phyloP scores from a whole-genome alignment of 2,113 vertebrate genomes.

The Neopipo cinnamomea region DNA sequence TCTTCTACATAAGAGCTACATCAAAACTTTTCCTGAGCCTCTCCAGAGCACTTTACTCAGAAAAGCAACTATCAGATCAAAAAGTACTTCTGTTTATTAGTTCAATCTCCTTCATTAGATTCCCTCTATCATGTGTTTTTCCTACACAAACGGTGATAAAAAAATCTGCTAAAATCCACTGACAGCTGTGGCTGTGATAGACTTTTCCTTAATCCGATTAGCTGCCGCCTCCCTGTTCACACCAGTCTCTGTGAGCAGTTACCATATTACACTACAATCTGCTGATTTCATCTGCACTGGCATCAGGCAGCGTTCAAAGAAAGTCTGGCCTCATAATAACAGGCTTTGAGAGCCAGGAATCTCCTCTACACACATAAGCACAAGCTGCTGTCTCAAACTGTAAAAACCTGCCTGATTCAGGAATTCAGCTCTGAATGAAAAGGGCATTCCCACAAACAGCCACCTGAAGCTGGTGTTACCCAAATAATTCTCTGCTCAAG shows the following conservation, averaged over 20 bases:
- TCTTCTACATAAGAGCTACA: not conserved
- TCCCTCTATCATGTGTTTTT: slow-evolving; percentile 58
- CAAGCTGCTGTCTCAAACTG: slow-evolving; percentile 22
- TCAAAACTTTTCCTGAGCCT: slow-evolving; percentile 35
- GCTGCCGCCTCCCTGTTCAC: slow-evolving; percentile 53
- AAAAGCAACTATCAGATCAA: slow-evolving; percentile 61
- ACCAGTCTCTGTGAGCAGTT: slow-evolving; percentile 60
- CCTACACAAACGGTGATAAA: slow-evolving; percentile 58
- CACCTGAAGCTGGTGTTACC: not conserved
- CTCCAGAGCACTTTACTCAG: slow-evolving; percentile 27
- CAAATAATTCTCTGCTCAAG: not conserved
- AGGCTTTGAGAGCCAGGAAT: slow-evolving; percentile 51
- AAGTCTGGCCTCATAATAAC: slow-evolving; percentile 57
- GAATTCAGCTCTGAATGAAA: not conserved
- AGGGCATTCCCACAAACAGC: slow-evolving; percentile 4
- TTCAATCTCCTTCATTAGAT: slow-evolving; percentile 73
- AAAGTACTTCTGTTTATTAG: slow-evolving; percentile 65
- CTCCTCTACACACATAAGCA: slow-evolving; percentile 7
- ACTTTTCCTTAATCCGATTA: slow-evolving; percentile 75
- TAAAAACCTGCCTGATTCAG: not conserved
- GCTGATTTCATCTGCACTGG: slow-evolving; percentile 69
- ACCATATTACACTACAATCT: slow-evolving; percentile 64
- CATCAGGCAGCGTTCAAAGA: slow-evolving; percentile 62
- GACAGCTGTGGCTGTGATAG: slow-evolving; percentile 69
- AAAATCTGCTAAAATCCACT: slow-evolving; percentile 68